These are phyloP conservation scores for Bombus balteatus DNA, from an alignment of 1,140 invertebrate genomes.

Conservation along the genomic window DNA sequence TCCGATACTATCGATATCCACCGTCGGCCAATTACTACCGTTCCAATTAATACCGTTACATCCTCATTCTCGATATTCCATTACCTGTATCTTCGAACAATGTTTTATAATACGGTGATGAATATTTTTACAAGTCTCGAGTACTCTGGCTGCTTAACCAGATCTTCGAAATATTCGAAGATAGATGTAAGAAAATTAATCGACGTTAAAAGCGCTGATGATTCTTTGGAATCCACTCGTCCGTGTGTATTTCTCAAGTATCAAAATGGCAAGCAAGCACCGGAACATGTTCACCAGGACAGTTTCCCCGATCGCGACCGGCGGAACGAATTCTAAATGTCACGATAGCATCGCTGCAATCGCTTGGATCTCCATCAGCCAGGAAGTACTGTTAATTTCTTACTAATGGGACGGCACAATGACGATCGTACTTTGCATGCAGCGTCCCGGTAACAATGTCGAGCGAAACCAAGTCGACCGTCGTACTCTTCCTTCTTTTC, in stretches of 20 bases:
- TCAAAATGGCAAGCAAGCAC: background rate
- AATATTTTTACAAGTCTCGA: too few species aligned
- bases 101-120: too few species aligned
- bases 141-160: too few species aligned
- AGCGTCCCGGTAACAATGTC: constrained; percentile 41
- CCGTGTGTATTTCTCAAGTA: too few species aligned
- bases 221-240: too few species aligned
- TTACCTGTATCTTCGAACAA: too few species aligned
- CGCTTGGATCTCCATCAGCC: background rate
- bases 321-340: background rate
- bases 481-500: constrained; percentile 37
- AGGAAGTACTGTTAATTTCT: constrained; percentile 42
- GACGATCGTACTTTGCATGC: constrained; percentile 40
- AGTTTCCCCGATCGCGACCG: background rate
- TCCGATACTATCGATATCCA: too few species aligned
- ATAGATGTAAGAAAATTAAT: too few species aligned
- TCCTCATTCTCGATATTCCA: too few species aligned
- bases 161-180: too few species aligned
- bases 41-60: too few species aligned
- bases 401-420: constrained; percentile 35
- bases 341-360: constrained; percentile 1
- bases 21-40: background rate
- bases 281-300: background rate
- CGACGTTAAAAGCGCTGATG: too few species aligned
- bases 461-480: constrained; percentile 32